A percentile compares a stretch with the other conserved stretches of the same genome.
phyloP scores from a whole-genome alignment of 2,113 vertebrate genomes.

The Pachypanchax playfairii region DNA sequence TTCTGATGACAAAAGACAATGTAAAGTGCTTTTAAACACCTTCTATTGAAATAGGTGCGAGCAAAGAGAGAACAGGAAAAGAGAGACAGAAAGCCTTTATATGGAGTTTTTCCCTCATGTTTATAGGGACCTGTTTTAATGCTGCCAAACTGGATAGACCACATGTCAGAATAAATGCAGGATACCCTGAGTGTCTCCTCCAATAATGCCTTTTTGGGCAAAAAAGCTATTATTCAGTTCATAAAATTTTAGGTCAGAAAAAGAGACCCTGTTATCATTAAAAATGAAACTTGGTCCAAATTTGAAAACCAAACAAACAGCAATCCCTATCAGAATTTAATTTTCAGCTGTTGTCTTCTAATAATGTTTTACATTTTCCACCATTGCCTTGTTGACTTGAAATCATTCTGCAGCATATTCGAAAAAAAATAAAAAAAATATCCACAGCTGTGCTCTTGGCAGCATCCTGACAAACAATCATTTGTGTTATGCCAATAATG shows the following conservation, averaged over 20 bases:
- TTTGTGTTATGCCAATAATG: background rate
- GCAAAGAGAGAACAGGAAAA: conserved; percentile 19
- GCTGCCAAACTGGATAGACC: conserved; percentile 33
- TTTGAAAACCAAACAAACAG: conserved; percentile 15
- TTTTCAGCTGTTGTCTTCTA: background rate
- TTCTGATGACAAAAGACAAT: conserved; percentile 46
- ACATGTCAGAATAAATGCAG: conserved; percentile 63
- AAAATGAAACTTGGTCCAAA: conserved; percentile 36
- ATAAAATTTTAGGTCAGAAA: too few species aligned
- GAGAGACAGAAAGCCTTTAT: conserved; percentile 34
- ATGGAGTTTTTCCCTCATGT: conserved; percentile 7
- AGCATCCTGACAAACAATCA: background rate
- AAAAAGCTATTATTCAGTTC: conserved; percentile 64
- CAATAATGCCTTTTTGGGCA: conserved; percentile 50
- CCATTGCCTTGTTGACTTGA: background rate
- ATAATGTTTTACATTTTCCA: background rate
- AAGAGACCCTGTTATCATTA: conserved; percentile 35
- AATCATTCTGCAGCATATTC: background rate
- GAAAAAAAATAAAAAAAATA: background rate
- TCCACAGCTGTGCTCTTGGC: background rate
- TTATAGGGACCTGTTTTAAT: conserved; percentile 44
- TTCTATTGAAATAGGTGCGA: conserved; percentile 28
- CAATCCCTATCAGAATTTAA: too few species aligned
- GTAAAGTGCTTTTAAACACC: conserved; percentile 48
- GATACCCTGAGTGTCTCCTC: conserved; percentile 39